Base-by-base conservation (phyloP, 2,113 vertebrate genomes). In the Cisticola juncidis region DNA sequence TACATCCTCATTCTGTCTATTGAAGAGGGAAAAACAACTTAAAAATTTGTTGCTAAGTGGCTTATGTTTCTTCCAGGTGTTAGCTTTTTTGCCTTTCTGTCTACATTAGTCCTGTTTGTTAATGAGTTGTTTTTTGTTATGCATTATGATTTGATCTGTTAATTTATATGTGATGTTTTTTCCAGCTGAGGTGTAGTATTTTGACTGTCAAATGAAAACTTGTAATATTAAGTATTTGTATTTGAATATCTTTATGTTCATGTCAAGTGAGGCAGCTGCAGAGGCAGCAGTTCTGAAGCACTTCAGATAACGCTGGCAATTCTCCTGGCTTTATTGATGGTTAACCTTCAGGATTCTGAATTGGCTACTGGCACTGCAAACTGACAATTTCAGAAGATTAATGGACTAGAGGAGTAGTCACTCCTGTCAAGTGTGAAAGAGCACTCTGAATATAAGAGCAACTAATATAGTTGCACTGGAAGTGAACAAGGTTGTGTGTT, bases 271-370 rank as follows among this genome's bases (percentile, higher is more conserved):
- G 23, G n/a, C 81, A 57, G 16, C 53, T 88, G 40, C 64, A 88
- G 68, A 90, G 25, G 14, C n/a, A 86, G 24, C 50, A 88, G 58
- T 40, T 57, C 53, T 76, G 85, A 73, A 90, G 47, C 40, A 66
- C 50, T 82, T 79, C 29, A 79, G 69, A 5, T 68, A 78, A 71
- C 35, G 23, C 40, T 45, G 57, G 12, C 58, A 86, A 19, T 25
- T 90, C 45, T 95, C 10, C 44, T 92, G 82, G 25, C n/a, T 53
- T 80, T 86, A 66, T 11, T 81, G 38, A n/a, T 2, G 1, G 38
- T 81, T 88, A 90, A 83, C 54, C 19, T 94, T 95, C 80, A 83
- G 71, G 38, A 50, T 88, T 88, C 50, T 80, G 58, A 80, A 50
- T 38, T 86, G 56, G 21, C 36, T 76, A 25, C 53, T 90, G 58